Conservation (phyloP, 2,888 invertebrate genomes). For the Acrocyrtus sp. region DNA sequence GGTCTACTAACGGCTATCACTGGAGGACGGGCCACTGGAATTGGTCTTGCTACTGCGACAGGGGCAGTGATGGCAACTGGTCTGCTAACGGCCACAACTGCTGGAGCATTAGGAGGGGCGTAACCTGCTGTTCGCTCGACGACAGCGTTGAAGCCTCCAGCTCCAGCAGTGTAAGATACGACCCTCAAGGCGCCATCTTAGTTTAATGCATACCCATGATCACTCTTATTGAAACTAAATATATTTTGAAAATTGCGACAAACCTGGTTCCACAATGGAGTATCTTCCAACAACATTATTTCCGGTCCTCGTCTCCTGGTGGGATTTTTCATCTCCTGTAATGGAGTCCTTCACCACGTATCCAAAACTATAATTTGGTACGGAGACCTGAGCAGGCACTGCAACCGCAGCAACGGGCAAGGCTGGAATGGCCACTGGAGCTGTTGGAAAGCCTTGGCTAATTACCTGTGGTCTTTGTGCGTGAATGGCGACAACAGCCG, state of each 20-base stretch:
- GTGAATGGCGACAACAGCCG: conserved; percentile 44
- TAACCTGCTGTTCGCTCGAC: conserved; percentile 50
- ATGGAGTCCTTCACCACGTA: conserved; percentile 51
- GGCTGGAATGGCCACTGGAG: background rate
- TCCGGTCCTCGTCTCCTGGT: conserved; percentile 50
- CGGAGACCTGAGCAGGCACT: background rate
- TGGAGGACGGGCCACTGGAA: background rate
- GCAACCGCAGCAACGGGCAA: background rate
- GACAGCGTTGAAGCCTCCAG: conserved; percentile 50
- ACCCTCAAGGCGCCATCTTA: conserved; percentile 50
- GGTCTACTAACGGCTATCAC: conserved; percentile 1
- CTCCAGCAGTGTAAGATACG: conserved; percentile 54
- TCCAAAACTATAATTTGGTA: conserved; percentile 52
- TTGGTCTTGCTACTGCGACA: conserved; percentile 6
- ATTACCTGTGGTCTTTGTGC: conserved; percentile 28
- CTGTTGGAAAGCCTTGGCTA: too few species aligned
- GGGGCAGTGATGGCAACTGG: conserved; percentile 20
- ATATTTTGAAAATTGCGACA: too few species aligned
- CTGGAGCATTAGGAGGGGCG: conserved; percentile 48
- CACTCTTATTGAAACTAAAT: background rate
- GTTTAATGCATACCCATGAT: background rate
- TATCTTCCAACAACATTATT: conserved; percentile 54
- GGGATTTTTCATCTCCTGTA: conserved; percentile 56
- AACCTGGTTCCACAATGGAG: conserved; percentile 53
- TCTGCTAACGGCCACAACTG: conserved; percentile 23